Evolutionary conservation across 2,113 vertebrate genomes (phyloP), one percentile per base, ranked within the genome.

Genomic region (Dolichallabes microphthalmus): DNA sequence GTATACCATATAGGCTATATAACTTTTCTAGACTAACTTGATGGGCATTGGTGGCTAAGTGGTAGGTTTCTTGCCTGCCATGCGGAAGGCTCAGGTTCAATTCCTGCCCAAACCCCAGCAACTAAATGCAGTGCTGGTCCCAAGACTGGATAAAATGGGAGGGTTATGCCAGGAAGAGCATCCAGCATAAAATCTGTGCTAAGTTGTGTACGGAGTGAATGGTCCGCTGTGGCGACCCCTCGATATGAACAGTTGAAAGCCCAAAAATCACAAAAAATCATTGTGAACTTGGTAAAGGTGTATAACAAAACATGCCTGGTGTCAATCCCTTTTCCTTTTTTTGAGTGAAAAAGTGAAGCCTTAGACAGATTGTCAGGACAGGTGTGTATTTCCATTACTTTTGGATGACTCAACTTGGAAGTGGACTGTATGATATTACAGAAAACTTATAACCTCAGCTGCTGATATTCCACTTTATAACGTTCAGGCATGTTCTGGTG

Each of bases 401-500:
- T 19, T 66, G 25, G 73, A 32, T 66, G 22, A 25, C 32, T 66
- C 15, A 57, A 66, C 55, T 74, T 66, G 45, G 80, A 27, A 64
- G 73, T 50, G 45, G 84, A 81, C 30, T 52, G n/a, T 32, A 80
- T n/a, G 30, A 30, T 17, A 39, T 68, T 14, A 17, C 60, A 45
- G 71, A 78, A 77, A 86, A 64, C 61, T 63, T 22, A 35, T 71
- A 74, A 79, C 22, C 45, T 30, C 6, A 27, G 74, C 35, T 68
- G 58, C 58, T 75, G 27, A 68, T 83, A 32, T 82, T 81, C 45
- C 32, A 22, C 80, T 85, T 20, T 64, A 74, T 45, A 61, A 30
- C 53, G 58, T 69, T n/a, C 76, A n/a, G 75, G 35, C 89, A 88
- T 88, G 88, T 75, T 73, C 63, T 7, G 27, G 74, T 83, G 50